These are phyloP conservation scores for Trigoniulus corallinus DNA, from an alignment of 1,140 invertebrate genomes.

Conservation along the genomic window DNA sequence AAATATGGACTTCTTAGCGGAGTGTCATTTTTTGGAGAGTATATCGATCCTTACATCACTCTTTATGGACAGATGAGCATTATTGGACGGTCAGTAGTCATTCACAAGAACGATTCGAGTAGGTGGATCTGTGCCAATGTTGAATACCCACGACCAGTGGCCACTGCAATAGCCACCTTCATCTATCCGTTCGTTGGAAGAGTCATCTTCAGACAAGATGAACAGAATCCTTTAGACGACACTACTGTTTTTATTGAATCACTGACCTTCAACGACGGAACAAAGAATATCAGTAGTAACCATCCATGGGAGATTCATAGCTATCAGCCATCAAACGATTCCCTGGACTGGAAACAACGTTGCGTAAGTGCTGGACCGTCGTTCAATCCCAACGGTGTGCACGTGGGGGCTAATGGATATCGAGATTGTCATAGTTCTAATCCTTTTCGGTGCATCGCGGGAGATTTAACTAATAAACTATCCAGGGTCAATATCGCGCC, in stretches of 20 bases:
- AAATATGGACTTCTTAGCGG: slow-evolving; percentile 41
- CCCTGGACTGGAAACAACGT: slow-evolving; percentile 72
- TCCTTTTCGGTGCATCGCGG: slow-evolving; percentile 29
- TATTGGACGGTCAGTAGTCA: slow-evolving; percentile 60
- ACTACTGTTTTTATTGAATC: slow-evolving; percentile 43
- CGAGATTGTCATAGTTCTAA: slow-evolving; percentile 25
- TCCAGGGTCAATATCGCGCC: slow-evolving; percentile 55
- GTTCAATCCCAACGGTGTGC: slow-evolving; percentile 63
- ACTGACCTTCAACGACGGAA: slow-evolving; percentile 72
- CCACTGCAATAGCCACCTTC: slow-evolving; percentile 31
- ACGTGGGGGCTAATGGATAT: slow-evolving; percentile 15
- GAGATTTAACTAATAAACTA: slow-evolving; percentile 40
- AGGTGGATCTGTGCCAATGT: slow-evolving; percentile 36
- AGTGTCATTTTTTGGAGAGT: slow-evolving; percentile 17
- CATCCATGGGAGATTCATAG: slow-evolving; percentile 50
- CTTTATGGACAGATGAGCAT: slow-evolving; percentile 62
- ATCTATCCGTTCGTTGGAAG: slow-evolving; percentile 71
- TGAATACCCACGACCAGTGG: slow-evolving; percentile 16
- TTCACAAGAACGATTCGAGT: slow-evolving; percentile 40
- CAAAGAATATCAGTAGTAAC: slow-evolving; percentile 37
- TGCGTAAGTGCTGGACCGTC: slow-evolving; percentile 61
- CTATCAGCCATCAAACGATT: slow-evolving; percentile 54
- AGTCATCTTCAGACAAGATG: slow-evolving; percentile 66
- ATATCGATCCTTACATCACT: slow-evolving; percentile 69
- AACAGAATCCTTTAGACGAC: slow-evolving; percentile 57